Percentiles rank a stretch among this genome's conserved stretches.
Evolutionary conservation across 2,113 vertebrate genomes (phyloP).

Genomic region (Cricetomys ansorgei): DNA sequence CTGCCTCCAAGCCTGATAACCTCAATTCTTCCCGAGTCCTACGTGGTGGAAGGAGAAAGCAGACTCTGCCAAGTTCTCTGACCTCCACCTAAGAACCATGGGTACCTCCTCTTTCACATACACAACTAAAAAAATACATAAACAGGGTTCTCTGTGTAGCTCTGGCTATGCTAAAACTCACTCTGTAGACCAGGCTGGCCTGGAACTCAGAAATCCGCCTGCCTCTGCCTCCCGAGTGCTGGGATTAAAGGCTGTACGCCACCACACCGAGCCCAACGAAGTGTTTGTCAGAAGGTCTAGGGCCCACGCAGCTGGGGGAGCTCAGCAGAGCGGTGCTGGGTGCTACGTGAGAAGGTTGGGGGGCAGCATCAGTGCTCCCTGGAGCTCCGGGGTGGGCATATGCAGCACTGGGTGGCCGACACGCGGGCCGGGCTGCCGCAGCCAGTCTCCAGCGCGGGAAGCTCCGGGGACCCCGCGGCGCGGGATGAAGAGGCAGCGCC

Average conservation of each 20-base stretch:
- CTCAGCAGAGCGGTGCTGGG: not conserved
- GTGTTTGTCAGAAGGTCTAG: not conserved
- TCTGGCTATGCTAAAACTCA: not conserved
- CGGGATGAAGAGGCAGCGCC: rapidly evolving
- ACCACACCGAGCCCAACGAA: not conserved
- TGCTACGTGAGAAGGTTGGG: not conserved
- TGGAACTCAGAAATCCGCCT: not conserved
- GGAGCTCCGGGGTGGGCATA: not conserved
- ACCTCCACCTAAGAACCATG: not conserved
- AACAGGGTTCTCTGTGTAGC: not conserved
- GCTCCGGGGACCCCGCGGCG: no score
- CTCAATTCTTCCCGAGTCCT: not conserved
- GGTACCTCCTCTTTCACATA: not conserved
- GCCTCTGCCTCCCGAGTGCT: not conserved
- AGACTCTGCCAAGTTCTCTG: not conserved
- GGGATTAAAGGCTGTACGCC: no score
- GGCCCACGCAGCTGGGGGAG: not conserved
- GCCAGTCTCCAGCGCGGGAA: no score
- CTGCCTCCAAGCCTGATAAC: not conserved
- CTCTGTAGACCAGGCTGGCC: not conserved
- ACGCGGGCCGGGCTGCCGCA: no score
- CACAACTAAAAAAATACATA: not conserved
- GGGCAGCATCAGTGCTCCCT: no score
- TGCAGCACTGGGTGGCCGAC: not conserved
- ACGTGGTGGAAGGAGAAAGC: not conserved